These are phyloP conservation scores for Eurois occulta DNA, from an alignment of 2,888 invertebrate genomes.

Conservation along the genomic window DNA sequence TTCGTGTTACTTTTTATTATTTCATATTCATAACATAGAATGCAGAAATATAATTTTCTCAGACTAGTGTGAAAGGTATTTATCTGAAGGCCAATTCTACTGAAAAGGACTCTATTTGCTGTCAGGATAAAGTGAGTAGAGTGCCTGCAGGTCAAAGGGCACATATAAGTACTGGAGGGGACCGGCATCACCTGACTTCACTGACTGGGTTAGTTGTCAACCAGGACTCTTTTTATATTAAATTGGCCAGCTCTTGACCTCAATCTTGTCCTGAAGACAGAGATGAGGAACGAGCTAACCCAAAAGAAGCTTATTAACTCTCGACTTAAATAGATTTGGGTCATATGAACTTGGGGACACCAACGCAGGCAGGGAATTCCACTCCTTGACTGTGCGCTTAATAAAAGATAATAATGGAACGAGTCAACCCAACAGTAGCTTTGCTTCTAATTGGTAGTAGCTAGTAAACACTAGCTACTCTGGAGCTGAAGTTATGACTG, in stretches of 20 bases:
- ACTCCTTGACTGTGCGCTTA: too few relatives aligned
- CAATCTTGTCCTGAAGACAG: too few relatives aligned
- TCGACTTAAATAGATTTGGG: too few relatives aligned
- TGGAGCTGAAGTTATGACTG: not conserved
- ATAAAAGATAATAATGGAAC: too few relatives aligned
- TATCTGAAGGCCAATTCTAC: not conserved
- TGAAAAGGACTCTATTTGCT: constrained; percentile 4
- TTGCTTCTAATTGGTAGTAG: not conserved
- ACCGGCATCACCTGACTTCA: not conserved
- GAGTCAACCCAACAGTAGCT: not conserved
- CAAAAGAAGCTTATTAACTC: too few relatives aligned
- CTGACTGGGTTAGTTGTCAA: not conserved
- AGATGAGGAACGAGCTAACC: too few relatives aligned
- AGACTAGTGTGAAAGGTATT: not conserved
- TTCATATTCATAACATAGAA: not conserved
- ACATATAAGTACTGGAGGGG: not conserved
- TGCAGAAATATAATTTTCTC: not conserved
- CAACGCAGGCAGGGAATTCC: too few relatives aligned
- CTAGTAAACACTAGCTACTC: not conserved
- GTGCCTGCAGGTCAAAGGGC: not conserved
- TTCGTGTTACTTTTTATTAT: not conserved
- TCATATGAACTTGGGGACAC: too few relatives aligned
- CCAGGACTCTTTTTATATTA: not conserved
- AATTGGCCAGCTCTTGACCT: too few relatives aligned
- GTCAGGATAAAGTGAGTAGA: not conserved